Conservation (phyloP, 1,140 invertebrate species). For the Caenorhabditis tropicalis region DNA sequence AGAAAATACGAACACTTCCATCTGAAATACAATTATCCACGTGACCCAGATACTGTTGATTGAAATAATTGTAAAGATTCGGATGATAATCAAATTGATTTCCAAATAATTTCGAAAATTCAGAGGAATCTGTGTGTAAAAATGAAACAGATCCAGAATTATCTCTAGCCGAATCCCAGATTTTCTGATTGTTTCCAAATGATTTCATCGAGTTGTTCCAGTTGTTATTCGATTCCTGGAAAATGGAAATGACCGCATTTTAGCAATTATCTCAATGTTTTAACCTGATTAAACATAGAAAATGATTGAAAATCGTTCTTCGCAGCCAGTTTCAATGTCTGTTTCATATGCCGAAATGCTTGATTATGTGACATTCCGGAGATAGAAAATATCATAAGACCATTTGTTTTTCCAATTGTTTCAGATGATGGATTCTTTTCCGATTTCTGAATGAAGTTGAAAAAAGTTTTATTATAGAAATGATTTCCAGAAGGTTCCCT, state of each 20-base stretch:
- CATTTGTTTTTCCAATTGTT: neutral
- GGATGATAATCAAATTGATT: slow-evolving; percentile 14
- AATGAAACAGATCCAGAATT: neutral
- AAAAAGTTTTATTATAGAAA: slow-evolving; percentile 20
- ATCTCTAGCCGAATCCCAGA: neutral
- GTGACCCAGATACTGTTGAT: neutral
- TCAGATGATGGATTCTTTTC: neutral
- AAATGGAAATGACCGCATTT: neutral
- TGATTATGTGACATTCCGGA: slow-evolving; percentile 28
- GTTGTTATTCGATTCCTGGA: neutral
- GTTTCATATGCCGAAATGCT: slow-evolving; percentile 4
- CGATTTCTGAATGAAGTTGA: neutral
- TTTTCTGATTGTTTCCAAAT: neutral
- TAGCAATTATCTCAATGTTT: neutral
- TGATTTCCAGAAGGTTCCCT: neutral
- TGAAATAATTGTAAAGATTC: neutral
- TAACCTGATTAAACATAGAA: slow-evolving; percentile 32
- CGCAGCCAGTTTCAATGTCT: neutral
- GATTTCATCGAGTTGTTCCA: neutral
- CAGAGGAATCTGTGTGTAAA: neutral
- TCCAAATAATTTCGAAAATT: neutral
- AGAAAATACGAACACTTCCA: neutral
- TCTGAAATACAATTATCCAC: neutral
- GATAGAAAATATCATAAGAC: neutral
- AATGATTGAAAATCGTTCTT: neutral